phyloP scores from a whole-genome alignment of 2,888 invertebrate genomes.

The Phrixothrix hirtus region DNA sequence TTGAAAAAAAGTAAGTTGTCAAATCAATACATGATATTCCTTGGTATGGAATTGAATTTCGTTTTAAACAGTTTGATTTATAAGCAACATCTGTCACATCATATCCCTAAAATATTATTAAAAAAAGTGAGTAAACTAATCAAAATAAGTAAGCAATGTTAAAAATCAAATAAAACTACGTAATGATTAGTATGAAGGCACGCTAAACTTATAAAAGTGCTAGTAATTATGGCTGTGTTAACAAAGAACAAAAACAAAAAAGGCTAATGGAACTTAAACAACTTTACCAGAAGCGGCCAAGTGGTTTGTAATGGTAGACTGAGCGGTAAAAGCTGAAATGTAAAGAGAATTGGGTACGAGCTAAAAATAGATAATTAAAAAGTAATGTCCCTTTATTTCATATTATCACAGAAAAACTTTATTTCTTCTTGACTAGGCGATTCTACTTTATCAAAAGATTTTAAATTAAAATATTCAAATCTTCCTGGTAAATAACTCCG shows the following conservation, averaged over 20 bases:
- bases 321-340: slow-evolving; percentile 28
- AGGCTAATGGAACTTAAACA: slow-evolving; percentile 6
- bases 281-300: slow-evolving; percentile 27
- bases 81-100: slow-evolving; percentile 48
- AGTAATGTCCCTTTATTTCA: background rate
- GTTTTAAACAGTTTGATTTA: slow-evolving; percentile 44
- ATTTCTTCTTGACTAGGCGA: too few species aligned
- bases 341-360: slow-evolving; percentile 17
- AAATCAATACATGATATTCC: slow-evolving; percentile 65
- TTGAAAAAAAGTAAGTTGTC: slow-evolving; percentile 84
- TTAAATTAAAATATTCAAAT: background rate
- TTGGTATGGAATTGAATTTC: slow-evolving; percentile 40
- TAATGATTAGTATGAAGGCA: slow-evolving; percentile 4
- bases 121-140: background rate
- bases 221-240: slow-evolving; percentile 17
- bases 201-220: slow-evolving; percentile 9
- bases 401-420: background rate
- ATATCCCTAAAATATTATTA: slow-evolving; percentile 39
- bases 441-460: background rate
- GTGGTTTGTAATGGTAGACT: slow-evolving; percentile 25
- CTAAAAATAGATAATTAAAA: background rate
- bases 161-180: background rate
- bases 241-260: slow-evolving; percentile 17
- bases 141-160: background rate
- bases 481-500: too few species aligned